A percentile compares a stretch with the other conserved stretches of the same genome.
These are phyloP conservation scores for Cryptocheilus praepositus DNA, from an alignment of 2,888 invertebrate species.

Conservation along the genomic window DNA sequence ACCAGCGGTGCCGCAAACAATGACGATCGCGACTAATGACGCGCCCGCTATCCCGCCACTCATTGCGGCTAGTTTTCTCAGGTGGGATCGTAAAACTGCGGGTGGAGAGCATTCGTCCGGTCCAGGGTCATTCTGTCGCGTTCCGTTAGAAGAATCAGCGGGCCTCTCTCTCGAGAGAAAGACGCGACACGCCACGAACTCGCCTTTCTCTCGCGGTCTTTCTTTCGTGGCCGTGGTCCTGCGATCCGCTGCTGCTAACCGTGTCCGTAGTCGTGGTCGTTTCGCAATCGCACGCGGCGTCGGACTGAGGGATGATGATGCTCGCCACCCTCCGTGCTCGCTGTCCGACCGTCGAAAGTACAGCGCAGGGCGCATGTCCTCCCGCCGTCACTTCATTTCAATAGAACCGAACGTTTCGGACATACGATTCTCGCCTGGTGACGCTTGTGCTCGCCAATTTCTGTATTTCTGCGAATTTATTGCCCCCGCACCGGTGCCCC, in stretches of 20 bases:
- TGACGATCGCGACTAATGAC: too few species aligned
- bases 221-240: too few species aligned
- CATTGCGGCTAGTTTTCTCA: not conserved
- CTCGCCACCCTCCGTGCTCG: constrained; percentile 38
- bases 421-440: too few species aligned
- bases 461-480: too few species aligned
- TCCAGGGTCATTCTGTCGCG: not conserved
- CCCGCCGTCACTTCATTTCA: not conserved
- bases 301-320: constrained; percentile 67
- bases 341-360: constrained; percentile 1
- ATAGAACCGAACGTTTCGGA: not conserved
- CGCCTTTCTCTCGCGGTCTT: too few species aligned
- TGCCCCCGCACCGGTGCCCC: too few species aligned
- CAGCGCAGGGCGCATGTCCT: constrained; percentile 5
- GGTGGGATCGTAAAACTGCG: constrained; percentile 3
- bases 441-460: too few species aligned
- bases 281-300: constrained; percentile 70
- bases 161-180: not conserved
- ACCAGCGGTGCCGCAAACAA: too few species aligned
- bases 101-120: not conserved
- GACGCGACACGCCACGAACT: too few species aligned
- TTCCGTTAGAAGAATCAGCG: not conserved
- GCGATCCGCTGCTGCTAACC: not conserved
- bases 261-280: constrained; percentile 41
- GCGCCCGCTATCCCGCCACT: too few species aligned